Evolutionary conservation across 2,888 invertebrate genomes (phyloP), one percentile per base, ranked within the genome.

Genomic region (Leptothorax acervorum): DNA sequence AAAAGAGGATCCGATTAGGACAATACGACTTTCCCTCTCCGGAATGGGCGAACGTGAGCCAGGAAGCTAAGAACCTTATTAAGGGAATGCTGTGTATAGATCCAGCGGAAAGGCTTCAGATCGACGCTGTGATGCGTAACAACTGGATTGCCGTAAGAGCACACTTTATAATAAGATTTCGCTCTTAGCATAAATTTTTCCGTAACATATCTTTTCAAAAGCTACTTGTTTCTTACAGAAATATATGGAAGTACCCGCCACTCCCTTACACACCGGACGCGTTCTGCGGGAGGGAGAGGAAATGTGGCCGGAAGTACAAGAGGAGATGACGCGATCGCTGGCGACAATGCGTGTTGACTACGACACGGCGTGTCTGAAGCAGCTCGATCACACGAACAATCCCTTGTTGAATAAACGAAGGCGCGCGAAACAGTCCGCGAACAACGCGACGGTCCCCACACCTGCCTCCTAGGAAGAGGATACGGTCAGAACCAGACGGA

Each of bases 271-370:
- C 95, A 99, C 99, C 0, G 97, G 98, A 84, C 96, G 97, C 79
- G 97, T 99, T 92, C 95, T 99, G 35, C 97, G 97, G 48, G 99
- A 99, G 95, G 98, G 98, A 73, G 98, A 97, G 89, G 98, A 98
- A 90, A 97, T 97, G 82, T 99, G 99, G 99, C 98, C 98, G 0
- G 99, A 99, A 93, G 99, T 99, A 6, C 99, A 99, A 95, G 99
- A 99, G 95, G 99, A 99, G 95, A 99, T 99, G 99, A 99, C 98
- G 1, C 97, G 99, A 88, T 99, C 99, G 0, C 95, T 99, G 88
- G 99, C 99, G 65, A 99, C 99, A 74, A 99, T 99, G 99, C 96
- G 99, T 78, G 99, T 99, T 11, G 99, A 99, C 95, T 99, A 99
- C 94, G 99, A 99, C 95, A 98, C 98, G 95, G 97, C 97, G 86